Evolutionary conservation across 2,797 vertebrate species (phyloP), one percentile per base, ranked within the genome.

Genomic region (Aphelocoma californica): DNA sequence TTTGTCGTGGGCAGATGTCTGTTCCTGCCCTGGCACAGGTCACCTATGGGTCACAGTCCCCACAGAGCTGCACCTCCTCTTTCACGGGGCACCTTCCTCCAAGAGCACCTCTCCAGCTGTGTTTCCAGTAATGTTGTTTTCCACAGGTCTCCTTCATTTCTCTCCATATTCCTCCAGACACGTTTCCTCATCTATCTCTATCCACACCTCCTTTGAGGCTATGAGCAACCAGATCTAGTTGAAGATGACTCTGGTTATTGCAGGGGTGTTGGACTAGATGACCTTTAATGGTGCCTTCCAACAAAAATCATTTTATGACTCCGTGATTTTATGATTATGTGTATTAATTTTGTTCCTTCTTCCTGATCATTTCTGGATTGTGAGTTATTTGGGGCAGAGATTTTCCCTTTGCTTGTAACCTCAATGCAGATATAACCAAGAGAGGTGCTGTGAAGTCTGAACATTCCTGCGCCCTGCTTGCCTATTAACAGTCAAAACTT

Each of bases 191-290:
- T 26, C 24, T 47, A 0, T 38, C 6, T 75, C 21, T 25, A 16
- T 18, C 56, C 32, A 25, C 34, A 47, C 1, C 5, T 79, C 26
- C 6, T 75, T 21, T 51, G 73, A 24, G 3, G 40, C 11, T 28
- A 3, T 28, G n/a, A 36, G 40, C 12, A 72, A 7, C 4, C 10
- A 53, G n/a, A 31, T 24, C 7, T 24, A 24, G 6, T 5, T 28
- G 38, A 70, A 44, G 10, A 58, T 13, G 8, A 38, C n/a, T 5
- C 18, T n/a, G 25, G 18, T 51, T 31, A 14, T 23, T 45, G 5
- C 16, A 28, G 34, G 6, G 8, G 7, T 1, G 0, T 14, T 65
- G 21, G 38, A 6, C 18, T 20, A 28, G 15, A 24, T 24, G 25
- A 24, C 2, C 2, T 53, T 40, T 34, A 53, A 28, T 32, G 7